phyloP scores from a whole-genome alignment of 2,888 invertebrate genomes.

The Isoperla grammatica region DNA sequence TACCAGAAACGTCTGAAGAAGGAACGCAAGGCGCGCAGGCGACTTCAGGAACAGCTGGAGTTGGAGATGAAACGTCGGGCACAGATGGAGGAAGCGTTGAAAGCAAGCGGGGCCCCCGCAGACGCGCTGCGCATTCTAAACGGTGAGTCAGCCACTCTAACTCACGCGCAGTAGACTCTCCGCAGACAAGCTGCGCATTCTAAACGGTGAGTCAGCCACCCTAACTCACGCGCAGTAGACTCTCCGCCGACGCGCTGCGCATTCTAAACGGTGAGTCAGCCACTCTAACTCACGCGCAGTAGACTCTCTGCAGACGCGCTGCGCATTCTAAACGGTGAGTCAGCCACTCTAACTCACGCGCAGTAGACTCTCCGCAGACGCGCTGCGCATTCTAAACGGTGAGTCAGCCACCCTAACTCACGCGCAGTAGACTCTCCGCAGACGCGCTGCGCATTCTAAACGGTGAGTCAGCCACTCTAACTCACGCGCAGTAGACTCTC shows the following conservation, averaged over 20 bases:
- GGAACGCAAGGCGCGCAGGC: constrained; percentile 74
- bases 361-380: too few species aligned
- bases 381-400: too few species aligned
- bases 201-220: constrained; percentile 59
- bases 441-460: too few species aligned
- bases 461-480: too few species aligned
- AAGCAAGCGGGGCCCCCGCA: constrained; percentile 65
- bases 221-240: too few species aligned
- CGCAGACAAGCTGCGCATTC: constrained; percentile 68
- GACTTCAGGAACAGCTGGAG: constrained; percentile 80
- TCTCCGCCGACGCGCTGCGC: constrained; percentile 68
- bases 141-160: constrained; percentile 54
- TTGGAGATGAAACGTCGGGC: constrained; percentile 71
- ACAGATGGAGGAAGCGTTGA: constrained; percentile 75
- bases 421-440: too few species aligned
- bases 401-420: too few species aligned
- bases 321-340: constrained; percentile 71
- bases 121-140: constrained; percentile 75
- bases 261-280: constrained; percentile 65
- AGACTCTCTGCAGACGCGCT: constrained; percentile 71
- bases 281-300: too few species aligned
- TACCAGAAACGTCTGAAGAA: constrained; percentile 88
- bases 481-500: too few species aligned
- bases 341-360: too few species aligned
- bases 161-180: constrained; percentile 71